A percentile compares a stretch with the other conserved stretches of the same genome.
Evolutionary conservation across 2,797 vertebrate species (phyloP).

Genomic region (Microctenopoma stevenorrisi): DNA sequence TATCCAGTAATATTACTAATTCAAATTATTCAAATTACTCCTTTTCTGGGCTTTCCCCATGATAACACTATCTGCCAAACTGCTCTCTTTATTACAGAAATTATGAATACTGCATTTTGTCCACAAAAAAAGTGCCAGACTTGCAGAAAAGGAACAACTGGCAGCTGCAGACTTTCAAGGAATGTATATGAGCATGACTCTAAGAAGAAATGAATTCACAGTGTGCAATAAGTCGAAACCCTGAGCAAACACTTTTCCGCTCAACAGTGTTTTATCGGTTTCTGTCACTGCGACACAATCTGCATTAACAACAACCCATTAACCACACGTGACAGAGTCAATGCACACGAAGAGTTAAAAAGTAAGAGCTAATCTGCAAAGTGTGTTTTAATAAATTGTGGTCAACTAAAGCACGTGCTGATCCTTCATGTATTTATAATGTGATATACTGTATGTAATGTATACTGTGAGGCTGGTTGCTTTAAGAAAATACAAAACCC

Average conservation of each 20-base stretch:
- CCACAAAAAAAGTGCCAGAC: slow-evolving; percentile 32
- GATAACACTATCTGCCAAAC: slow-evolving; percentile 44
- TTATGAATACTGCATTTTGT: slow-evolving; percentile 38
- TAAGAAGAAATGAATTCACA: not conserved
- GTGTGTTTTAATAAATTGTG: not conserved
- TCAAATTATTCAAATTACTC: slow-evolving; percentile 38
- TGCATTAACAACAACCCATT: not conserved
- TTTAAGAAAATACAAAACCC: not conserved
- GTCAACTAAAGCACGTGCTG: too few species aligned
- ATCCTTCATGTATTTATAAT: not conserved
- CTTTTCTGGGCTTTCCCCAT: slow-evolving; percentile 34
- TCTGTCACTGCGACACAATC: not conserved
- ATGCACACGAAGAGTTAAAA: not conserved
- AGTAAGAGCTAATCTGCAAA: not conserved
- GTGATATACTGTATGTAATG: too few species aligned
- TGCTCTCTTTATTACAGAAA: slow-evolving; percentile 32
- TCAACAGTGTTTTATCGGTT: slow-evolving; percentile 12
- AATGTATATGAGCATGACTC: slow-evolving; percentile 28
- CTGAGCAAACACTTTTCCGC: slow-evolving; percentile 27
- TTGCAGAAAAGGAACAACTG: slow-evolving; percentile 34
- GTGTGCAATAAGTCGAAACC: slow-evolving; percentile 24
- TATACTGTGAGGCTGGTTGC: not conserved
- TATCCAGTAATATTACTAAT: slow-evolving; percentile 34
- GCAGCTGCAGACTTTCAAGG: slow-evolving; percentile 22
- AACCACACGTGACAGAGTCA: not conserved